Evolutionary conservation across 2,888 invertebrate genomes (phyloP), one percentile per base, ranked within the genome.

Genomic region (Ametastegia equiseti): DNA sequence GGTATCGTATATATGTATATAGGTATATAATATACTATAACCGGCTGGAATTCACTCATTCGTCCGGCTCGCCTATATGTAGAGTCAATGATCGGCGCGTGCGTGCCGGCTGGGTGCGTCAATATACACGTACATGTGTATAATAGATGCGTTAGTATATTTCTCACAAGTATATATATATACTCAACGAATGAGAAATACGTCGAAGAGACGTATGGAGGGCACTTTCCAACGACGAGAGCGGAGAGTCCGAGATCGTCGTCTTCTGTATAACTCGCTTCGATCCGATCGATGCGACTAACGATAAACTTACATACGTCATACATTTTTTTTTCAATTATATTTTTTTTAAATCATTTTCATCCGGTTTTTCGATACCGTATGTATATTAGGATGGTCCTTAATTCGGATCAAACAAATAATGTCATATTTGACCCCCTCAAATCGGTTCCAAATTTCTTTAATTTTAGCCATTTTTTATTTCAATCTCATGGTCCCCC

Each of bases 151-250:
- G n/a, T n/a, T n/a, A n/a, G n/a, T n/a, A n/a, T n/a, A n/a, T n/a
- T n/a, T n/a, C n/a, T n/a, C 23, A 79, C 7, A n/a, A 47, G 39
- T 19, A 23, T 73, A 57, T 13, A 13, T 33, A 27, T 30, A 50
- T 42, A 78, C 42, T 13, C 60, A 79, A 81, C 75, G 63, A 45
- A 71, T n/a, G 80, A 77, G 81, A 85, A 86, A 88, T 86, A 86
- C 88, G 86, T 86, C 83, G 85, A 50, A 81, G 67, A 83, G 57
- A 83, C 83, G 83, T 85, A 84, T 84, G 84, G 83, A 83, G 45
- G 82, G 83, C 84, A 87, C 88, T 87, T 86, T 86, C 86, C 85
- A 86, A 86, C 85, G 86, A 39, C 73, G 80, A 77, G 82, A 69
- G 60, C 33, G 57, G 80, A 77, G 82, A 69, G 60, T 50, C 19